Evolutionary conservation across 2,888 invertebrate genomes (phyloP), one percentile per base, ranked within the genome.

Genomic region (Agriotes lineatus): DNA sequence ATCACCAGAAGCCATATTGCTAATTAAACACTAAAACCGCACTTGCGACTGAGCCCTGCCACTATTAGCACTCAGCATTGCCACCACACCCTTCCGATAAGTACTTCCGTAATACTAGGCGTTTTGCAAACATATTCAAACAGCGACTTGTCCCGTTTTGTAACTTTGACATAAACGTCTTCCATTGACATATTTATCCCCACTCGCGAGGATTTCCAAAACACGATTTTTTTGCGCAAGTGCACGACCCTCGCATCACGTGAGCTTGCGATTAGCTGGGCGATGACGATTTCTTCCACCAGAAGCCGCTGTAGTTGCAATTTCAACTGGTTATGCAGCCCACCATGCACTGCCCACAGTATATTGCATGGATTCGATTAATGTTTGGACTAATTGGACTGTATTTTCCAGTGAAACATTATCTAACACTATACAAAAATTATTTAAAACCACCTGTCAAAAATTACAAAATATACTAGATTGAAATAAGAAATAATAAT

Each of bases 1-100:
- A 86, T 93, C 93, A 83, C 93, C 93, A 85, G 93, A 93, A 89
- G 93, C 94, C 94, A 94, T 94, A 86, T 88, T 87, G 77, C 74
- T 83, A 79, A 74, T 73, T 76, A 70, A 19, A 62, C 66, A 71
- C 61, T 60, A 72, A 70, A 68, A 70, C 52, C 50, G 30, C 60
- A 52, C 35, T n/a, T 37, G 62, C 19, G 30, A 58, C 57, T 25
- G 18, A n/a, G n/a, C n/a, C n/a, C 42, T 62, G 42, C 54, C 35
- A 67, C 70, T 61, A 16, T 33, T 45, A 66, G 56, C 60, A 18
- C 30, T 33, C 30, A 37, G 37, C 54, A 50, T 67, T 62, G 44
- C 50, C 60, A 56, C 59, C 65, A 62, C 50, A 30, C 65, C 20
- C 18, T 60, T 20, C 20, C 16, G 22, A 14, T 48, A 30, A 20